Evolutionary conservation across 2,113 vertebrate genomes (phyloP).

Genomic region (Phaetusa simplex): DNA sequence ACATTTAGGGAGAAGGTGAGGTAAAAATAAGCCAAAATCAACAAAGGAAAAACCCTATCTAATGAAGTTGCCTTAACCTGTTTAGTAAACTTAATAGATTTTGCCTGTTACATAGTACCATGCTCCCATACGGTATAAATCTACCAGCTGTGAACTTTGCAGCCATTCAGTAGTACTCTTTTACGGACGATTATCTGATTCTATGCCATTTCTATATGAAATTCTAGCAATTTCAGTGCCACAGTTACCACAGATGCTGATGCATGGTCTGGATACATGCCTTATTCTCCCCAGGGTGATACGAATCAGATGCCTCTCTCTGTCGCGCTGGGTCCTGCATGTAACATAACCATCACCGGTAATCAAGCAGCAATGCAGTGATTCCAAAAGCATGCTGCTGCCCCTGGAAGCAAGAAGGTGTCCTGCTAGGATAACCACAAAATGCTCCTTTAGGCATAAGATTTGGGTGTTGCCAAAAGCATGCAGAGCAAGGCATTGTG

Average conservation of each 20-base stretch:
- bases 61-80: background rate
- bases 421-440: background rate
- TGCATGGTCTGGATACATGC: background rate
- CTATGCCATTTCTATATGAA: too few relatives aligned
- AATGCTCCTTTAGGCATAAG: background rate
- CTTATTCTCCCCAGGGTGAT: background rate
- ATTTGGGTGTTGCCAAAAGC: background rate
- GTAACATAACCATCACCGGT: background rate
- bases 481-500: background rate
- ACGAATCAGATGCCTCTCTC: background rate
- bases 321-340: background rate
- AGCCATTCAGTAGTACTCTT: background rate
- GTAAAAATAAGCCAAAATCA: background rate
- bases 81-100: background rate
- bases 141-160: constrained; percentile 24
- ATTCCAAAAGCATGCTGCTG: background rate
- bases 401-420: background rate
- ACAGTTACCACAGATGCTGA: background rate
- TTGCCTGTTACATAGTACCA: background rate
- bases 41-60: background rate
- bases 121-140: background rate
- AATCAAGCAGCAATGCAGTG: background rate
- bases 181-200: constrained; percentile 23
- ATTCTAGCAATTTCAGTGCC: background rate
- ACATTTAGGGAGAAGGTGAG: background rate